A percentile compares a stretch with the other conserved stretches of the same genome.
phyloP scores from a whole-genome alignment of 2,888 invertebrate species.

The Subacronicta megacephala region DNA sequence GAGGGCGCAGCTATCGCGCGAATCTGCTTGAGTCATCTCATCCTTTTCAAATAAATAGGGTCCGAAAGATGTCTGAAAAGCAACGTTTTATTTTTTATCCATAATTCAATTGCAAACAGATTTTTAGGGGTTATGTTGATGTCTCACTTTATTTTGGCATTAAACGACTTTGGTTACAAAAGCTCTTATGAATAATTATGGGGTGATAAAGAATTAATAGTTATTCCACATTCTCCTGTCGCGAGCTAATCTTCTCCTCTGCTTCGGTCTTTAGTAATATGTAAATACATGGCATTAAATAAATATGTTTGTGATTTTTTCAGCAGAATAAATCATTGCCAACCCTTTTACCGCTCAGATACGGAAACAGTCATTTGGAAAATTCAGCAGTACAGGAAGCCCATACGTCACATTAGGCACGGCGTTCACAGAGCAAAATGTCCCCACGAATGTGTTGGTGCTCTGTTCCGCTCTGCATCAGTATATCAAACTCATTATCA shows the following conservation, averaged over 20 bases:
- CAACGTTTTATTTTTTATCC: constrained; percentile 69
- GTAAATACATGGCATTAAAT: constrained; percentile 17
- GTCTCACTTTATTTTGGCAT: constrained; percentile 28
- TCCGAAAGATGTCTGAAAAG: constrained; percentile 74
- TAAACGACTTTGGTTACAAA: not conserved
- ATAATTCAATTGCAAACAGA: constrained; percentile 58
- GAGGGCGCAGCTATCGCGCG: constrained; percentile 84
- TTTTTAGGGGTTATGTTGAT: constrained; percentile 43
- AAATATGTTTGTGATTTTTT: constrained; percentile 35
- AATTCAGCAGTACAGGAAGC: constrained; percentile 53
- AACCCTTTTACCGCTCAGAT: constrained; percentile 43
- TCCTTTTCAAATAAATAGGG: constrained; percentile 88
- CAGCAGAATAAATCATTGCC: constrained; percentile 43
- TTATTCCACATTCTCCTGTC: no score
- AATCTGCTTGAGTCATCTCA: constrained; percentile 89
- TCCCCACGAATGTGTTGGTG: constrained; percentile 39
- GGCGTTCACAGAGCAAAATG: constrained; percentile 40
- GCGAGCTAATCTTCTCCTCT: no score
- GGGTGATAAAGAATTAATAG: no score
- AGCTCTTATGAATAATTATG: no score
- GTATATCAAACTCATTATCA: constrained; percentile 46
- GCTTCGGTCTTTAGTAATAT: constrained; percentile 2
- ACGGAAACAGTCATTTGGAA: constrained; percentile 60
- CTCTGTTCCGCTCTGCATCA: constrained; percentile 24
- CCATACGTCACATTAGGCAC: constrained; percentile 55